Evolutionary conservation across 2,888 invertebrate genomes (phyloP).

Genomic region (Lasiommata megera): DNA sequence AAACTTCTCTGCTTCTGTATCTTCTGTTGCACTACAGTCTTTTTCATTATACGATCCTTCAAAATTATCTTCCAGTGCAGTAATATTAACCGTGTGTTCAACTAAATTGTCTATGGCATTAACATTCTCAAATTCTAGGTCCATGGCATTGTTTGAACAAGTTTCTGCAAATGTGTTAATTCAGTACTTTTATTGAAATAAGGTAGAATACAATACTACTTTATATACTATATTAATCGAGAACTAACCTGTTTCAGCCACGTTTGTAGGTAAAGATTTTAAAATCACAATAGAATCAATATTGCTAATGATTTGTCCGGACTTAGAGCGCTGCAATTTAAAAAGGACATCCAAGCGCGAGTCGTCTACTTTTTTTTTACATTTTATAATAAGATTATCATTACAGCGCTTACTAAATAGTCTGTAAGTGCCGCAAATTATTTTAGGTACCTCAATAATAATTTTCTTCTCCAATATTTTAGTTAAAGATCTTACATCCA

Average conservation of each 20-base stretch:
- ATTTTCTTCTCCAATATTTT: constrained; percentile 68
- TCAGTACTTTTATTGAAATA: too few species aligned
- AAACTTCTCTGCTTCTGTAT: not conserved
- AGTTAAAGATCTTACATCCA: constrained; percentile 62
- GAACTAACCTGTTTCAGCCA: constrained; percentile 32
- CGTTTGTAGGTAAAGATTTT: constrained; percentile 37
- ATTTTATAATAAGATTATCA: constrained; percentile 58
- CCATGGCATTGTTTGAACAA: constrained; percentile 1
- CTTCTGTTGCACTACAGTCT: not conserved
- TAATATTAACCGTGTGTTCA: constrained; percentile 12
- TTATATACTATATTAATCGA: too few species aligned
- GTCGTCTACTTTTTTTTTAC: constrained; percentile 46
- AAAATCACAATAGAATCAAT: constrained; percentile 61
- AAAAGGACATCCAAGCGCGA: constrained; percentile 58
- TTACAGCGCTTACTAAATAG: constrained; percentile 52
- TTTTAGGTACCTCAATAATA: constrained; percentile 60
- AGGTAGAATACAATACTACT: too few species aligned
- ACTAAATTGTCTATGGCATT: constrained; percentile 5
- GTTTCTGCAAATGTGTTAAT: constrained; percentile 14
- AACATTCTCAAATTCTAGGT: constrained; percentile 8
- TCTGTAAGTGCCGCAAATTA: constrained; percentile 55
- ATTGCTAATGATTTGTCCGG: constrained; percentile 55
- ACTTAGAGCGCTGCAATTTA: constrained; percentile 51
- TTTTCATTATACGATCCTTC: not conserved
- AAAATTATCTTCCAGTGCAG: constrained; percentile 20